Evolutionary conservation across 1,140 invertebrate genomes (phyloP), one percentile per base, ranked within the genome.

Genomic region (Calephelis nemesis): DNA sequence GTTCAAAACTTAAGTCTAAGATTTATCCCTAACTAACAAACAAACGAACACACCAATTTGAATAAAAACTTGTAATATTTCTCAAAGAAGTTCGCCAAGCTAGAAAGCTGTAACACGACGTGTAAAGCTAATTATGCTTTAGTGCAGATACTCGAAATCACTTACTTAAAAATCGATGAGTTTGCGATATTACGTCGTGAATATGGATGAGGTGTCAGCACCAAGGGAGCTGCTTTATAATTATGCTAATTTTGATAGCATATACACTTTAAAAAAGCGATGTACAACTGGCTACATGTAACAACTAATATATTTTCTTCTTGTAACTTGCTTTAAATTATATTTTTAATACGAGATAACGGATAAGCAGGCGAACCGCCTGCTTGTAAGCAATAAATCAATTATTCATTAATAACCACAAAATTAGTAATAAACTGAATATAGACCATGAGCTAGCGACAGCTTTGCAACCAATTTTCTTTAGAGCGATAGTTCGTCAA

Each of bases 181-280:
- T 4, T 52, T 0, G 65, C 52, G 40, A 19, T 45, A 65, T 54
- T 39, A 40, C 10, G 12, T 42, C 30, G 19, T 66, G 30, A 66
- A 66, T 66, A 66, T 66, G 65, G 5, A 66, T 66, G n/a, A 66
- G 50, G 39, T 13, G 49, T 11, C 39, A 42, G 50, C n/a, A 15
- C 47, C 39, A 40, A 11, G 52, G 58, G n/a, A 42, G 64, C 12
- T n/a, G 40, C 8, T 58, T 40, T 58, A 58, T 58, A 58, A 58
- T 58, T 58, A 40, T 40, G 54, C 9, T 58, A 58, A 58, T 58
- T 58, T 58, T 58, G 10, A 58, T 39, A 30, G 54, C 11, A 58
- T 58, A 12, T 58, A n/a, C 3, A 45, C 42, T 7, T 58, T 58
- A 7, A 12, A 54, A 5, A 54, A 30, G 7, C 19, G 8, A 19